phyloP scores from a whole-genome alignment of 2,888 invertebrate genomes.

The Chrysodeixis includens region DNA sequence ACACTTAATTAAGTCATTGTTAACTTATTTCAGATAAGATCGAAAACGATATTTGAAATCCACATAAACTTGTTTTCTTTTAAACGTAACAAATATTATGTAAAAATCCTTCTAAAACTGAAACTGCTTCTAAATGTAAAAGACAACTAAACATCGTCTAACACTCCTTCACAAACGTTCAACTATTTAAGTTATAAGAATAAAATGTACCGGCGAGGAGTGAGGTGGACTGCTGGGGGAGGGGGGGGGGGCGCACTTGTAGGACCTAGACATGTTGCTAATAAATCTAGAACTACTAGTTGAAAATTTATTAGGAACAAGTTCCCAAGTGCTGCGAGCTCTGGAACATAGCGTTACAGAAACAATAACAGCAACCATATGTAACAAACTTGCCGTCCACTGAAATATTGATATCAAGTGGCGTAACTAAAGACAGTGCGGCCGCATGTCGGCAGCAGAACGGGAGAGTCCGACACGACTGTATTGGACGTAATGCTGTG shows the following conservation, averaged over 20 bases:
- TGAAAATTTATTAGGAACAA: slow-evolving; percentile 33
- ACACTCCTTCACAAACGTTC: slow-evolving; percentile 14
- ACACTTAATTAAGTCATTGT: too few relatives aligned
- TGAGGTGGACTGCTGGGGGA: not conserved
- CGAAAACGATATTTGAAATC: too few relatives aligned
- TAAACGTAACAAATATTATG: too few relatives aligned
- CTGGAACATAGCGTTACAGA: not conserved
- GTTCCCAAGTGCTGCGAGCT: not conserved
- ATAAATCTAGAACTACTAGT: slow-evolving; percentile 28
- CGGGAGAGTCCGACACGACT: not conserved
- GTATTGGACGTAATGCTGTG: not conserved
- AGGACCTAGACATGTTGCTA: slow-evolving; percentile 24
- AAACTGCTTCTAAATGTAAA: too few relatives aligned
- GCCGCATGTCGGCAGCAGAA: not conserved
- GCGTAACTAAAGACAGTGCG: not conserved
- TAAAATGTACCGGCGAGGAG: not conserved
- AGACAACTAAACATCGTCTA: slow-evolving; percentile 16
- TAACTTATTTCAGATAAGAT: too few relatives aligned
- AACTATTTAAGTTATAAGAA: slow-evolving; percentile 18
- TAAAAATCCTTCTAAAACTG: too few relatives aligned
- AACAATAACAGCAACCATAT: not conserved
- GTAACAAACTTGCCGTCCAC: not conserved
- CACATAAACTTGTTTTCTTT: too few relatives aligned
- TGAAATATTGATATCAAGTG: not conserved
- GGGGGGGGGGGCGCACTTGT: not conserved